These are phyloP conservation scores for Philhelius pedissequus DNA, from an alignment of 2,888 invertebrate genomes.

Conservation along the genomic window DNA sequence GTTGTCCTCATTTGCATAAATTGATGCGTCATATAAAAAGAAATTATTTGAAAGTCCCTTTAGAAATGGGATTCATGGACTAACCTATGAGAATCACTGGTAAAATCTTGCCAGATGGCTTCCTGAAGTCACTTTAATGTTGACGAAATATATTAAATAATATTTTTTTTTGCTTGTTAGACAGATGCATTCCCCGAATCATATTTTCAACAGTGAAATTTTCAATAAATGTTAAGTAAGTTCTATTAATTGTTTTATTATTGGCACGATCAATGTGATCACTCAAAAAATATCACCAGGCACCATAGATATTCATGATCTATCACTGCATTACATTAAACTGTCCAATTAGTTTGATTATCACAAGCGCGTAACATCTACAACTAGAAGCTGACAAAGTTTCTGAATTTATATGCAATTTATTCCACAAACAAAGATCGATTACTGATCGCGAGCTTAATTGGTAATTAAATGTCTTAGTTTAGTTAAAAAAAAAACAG, in stretches of 20 bases:
- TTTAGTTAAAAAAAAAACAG: not conserved
- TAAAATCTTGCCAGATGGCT: too few relatives aligned
- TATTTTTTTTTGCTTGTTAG: too few relatives aligned
- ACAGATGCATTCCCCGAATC: too few relatives aligned
- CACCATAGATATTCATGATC: not conserved
- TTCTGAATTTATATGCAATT: not conserved
- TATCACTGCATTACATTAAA: not conserved
- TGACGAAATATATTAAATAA: too few relatives aligned
- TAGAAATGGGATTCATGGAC: too few relatives aligned
- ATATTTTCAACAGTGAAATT: too few relatives aligned
- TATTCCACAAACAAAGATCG: not conserved
- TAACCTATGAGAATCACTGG: too few relatives aligned
- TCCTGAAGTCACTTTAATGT: too few relatives aligned
- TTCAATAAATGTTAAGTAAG: too few relatives aligned
- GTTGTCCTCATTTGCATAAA: conserved; percentile 18
- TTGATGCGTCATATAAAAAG: not conserved
- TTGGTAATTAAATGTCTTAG: not conserved
- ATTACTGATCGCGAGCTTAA: not conserved
- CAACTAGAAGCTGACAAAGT: not conserved
- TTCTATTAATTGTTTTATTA: not conserved
- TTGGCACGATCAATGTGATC: not conserved
- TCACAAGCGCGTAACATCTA: not conserved
- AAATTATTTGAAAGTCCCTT: too few relatives aligned
- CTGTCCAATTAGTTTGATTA: not conserved
- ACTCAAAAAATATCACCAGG: not conserved